Evolutionary conservation across 2,797 vertebrate species (phyloP).

Genomic region (Parauchenoglanis ngamensis): DNA sequence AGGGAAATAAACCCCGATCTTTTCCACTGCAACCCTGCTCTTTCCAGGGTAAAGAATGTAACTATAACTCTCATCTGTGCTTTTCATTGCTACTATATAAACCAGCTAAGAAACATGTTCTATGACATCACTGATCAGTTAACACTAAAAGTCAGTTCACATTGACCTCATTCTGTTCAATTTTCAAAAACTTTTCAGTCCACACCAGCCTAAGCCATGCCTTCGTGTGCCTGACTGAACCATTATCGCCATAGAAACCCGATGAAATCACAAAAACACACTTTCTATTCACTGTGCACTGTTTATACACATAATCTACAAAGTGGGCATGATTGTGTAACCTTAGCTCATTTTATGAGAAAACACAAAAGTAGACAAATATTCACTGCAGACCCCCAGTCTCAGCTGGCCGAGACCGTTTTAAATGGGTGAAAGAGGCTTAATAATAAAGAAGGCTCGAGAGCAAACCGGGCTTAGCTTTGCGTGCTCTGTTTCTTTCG

Average conservation of each 20-base stretch:
- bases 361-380: no score
- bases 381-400: no score
- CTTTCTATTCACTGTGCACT: no score
- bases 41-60: not conserved
- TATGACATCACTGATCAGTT: not conserved
- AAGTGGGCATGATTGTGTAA: no score
- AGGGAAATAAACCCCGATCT: not conserved
- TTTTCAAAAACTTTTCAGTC: not conserved
- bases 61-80: not conserved
- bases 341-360: no score
- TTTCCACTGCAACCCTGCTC: not conserved
- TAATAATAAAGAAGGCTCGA: not conserved
- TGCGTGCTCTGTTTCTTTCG: not conserved
- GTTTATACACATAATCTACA: no score
- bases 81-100: not conserved
- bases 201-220: not conserved
- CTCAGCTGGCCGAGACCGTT: no score
- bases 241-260: no score
- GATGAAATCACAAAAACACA: no score
- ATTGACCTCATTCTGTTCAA: not conserved
- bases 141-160: not conserved
- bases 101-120: not conserved
- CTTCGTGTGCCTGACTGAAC: no score
- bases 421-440: not conserved
- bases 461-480: not conserved